phyloP scores from a whole-genome alignment of 2,888 invertebrate species.

The Seladonia tumulorum region DNA sequence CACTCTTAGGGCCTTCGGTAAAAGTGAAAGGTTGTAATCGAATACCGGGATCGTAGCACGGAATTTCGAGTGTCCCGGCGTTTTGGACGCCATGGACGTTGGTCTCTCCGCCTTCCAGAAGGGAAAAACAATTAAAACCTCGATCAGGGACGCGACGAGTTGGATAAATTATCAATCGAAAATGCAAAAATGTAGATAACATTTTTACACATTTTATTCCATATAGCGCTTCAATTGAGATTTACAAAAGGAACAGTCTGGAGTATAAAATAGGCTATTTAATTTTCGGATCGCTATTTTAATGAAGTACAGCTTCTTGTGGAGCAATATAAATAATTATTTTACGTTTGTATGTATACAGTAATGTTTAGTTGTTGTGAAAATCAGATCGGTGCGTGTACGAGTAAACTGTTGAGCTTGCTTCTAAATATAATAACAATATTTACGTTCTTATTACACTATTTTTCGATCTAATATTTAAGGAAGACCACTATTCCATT shows the following conservation, averaged over 20 bases:
- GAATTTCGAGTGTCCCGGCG: background rate
- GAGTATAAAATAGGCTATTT: background rate
- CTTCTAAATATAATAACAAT: background rate
- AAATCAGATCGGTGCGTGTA: background rate
- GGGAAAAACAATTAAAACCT: background rate
- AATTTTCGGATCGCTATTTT: background rate
- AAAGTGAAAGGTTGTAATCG: constrained; percentile 47
- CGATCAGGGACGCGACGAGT: background rate
- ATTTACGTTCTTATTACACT: background rate
- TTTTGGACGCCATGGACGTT: background rate
- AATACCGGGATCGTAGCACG: constrained; percentile 13
- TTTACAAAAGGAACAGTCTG: background rate
- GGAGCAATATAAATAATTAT: background rate
- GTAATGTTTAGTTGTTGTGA: background rate
- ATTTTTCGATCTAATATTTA: background rate
- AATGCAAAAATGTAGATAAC: too few relatives aligned
- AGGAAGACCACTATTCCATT: constrained; percentile 29
- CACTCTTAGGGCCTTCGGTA: constrained; percentile 27
- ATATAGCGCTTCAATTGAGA: background rate
- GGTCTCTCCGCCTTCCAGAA: background rate
- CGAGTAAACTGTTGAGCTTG: background rate
- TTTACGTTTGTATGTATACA: background rate
- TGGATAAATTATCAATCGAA: background rate
- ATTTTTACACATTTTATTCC: background rate
- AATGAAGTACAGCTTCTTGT: background rate